Evolutionary conservation across 2,113 vertebrate genomes (phyloP).

Genomic region (Edolisoma coerulescens): DNA sequence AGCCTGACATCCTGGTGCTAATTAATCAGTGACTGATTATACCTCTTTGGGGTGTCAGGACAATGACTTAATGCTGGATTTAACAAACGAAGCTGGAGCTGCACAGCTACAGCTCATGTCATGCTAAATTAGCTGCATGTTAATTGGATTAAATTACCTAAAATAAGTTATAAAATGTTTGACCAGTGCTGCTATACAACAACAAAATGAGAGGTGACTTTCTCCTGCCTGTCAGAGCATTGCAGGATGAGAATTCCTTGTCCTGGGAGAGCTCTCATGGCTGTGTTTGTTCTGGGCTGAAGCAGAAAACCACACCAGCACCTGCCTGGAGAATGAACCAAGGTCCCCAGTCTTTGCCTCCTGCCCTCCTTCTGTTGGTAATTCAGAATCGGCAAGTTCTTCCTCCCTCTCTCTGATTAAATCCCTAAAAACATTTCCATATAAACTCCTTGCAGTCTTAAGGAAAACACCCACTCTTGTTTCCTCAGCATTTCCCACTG

Average conservation of each 20-base stretch:
- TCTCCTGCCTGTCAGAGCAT: not conserved
- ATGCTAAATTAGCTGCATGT: not conserved
- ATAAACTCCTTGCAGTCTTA: not conserved
- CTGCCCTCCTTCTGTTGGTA: not conserved
- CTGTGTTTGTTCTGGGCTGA: not conserved
- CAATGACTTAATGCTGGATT: not conserved
- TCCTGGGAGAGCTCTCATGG: not conserved
- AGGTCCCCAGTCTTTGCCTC: not conserved
- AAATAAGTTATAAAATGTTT: not conserved
- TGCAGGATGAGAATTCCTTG: not conserved
- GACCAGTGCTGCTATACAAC: not conserved
- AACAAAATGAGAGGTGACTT: not conserved
- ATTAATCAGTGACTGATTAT: conserved; percentile 43
- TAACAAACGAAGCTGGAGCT: not conserved
- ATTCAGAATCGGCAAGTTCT: not conserved
- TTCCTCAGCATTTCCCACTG: not conserved
- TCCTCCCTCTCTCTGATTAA: not conserved
- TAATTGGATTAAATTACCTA: conserved; percentile 10
- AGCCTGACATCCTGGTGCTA: conserved; percentile 11
- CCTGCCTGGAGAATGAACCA: not conserved
- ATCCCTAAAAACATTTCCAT: not conserved
- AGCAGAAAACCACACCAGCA: not conserved
- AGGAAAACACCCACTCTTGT: not conserved
- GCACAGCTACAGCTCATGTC: not conserved
- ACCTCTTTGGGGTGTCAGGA: not conserved